Evolutionary conservation across 2,888 invertebrate genomes (phyloP).

Genomic region (Mythimna impura): DNA sequence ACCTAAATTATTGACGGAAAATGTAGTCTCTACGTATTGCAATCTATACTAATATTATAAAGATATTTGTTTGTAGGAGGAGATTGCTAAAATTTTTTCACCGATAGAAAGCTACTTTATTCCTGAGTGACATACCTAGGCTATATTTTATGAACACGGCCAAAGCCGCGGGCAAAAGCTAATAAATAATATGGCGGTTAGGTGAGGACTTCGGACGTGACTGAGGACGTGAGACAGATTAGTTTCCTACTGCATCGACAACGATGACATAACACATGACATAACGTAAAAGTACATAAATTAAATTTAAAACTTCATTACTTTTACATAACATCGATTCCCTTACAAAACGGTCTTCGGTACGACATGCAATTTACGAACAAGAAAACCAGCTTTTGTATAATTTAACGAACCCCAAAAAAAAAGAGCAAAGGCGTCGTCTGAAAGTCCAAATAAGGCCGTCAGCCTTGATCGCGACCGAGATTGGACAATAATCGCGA

Average conservation of each 20-base stretch:
- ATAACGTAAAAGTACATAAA: conserved; percentile 39
- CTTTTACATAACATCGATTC: conserved; percentile 47
- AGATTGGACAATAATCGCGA: conserved; percentile 70
- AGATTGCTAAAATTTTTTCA: no score
- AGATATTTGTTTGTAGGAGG: no score
- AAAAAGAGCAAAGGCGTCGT: conserved; percentile 58
- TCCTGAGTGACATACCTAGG: no score
- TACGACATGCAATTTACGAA: conserved; percentile 50
- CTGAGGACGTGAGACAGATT: no score
- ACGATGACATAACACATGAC: conserved; percentile 19
- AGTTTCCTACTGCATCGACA: conserved; percentile 23
- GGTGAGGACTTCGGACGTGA: conserved; percentile 1
- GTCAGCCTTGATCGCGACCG: conserved; percentile 71
- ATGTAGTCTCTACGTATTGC: neutral
- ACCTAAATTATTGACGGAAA: neutral
- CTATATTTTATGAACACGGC: no score
- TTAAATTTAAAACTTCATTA: conserved; percentile 39
- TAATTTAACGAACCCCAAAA: conserved; percentile 54
- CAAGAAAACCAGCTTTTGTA: conserved; percentile 54
- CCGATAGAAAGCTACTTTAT: no score
- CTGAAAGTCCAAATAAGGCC: conserved; percentile 70
- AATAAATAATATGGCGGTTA: neutral
- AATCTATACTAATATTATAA: no score
- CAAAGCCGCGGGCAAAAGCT: no score
- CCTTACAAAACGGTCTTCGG: conserved; percentile 31